Evolutionary conservation across 2,113 vertebrate species (phyloP), one percentile per base, ranked within the genome.

Genomic region (Mesitornis unicolor): DNA sequence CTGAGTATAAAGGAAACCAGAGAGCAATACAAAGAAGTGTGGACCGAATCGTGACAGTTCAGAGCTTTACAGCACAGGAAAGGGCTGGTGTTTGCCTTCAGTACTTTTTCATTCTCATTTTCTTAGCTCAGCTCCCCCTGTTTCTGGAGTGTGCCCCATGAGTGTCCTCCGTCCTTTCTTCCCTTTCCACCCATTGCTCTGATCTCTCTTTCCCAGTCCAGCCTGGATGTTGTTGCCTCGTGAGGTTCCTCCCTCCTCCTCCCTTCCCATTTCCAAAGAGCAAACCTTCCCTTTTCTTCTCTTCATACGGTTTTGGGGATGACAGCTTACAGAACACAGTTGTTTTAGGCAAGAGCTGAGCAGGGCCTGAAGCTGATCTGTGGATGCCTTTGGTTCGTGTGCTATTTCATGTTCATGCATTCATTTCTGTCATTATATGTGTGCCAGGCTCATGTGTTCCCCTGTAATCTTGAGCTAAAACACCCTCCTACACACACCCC

Each of bases 381-480:
- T 63, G 76, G 36, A 38, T 83, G 81, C 61, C 57, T 89, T 82
- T 91, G 90, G 81, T 89, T 83, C 69, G 43, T 4, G 15, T 25
- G 71, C 29, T 87, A 42, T 89, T 87, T 78, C 68, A 26, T 56
- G 53, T 68, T 95, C 73, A 73, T 53, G 59, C 78, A 80, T 84
- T 90, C 47, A 81, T 82, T 95, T 67, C 85, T 92, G 83, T 95
- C 90, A 89, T 77, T 93, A 36, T 3, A 3, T 74, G 82, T 93
- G 90, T 95, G 67, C 88, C 79, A 95, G 92, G 83, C 73, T 93
- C 78, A 61, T 7, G 17, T 38, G 82, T 83, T 93, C 33, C 51
- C 36, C 54, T 86, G 64, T 79, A 96, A 91, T 91, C 70, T 92
- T 79, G 83, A 53, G 60, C 92, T 93, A 83, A 94, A 95, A 89